Percentiles rank a stretch among this genome's conserved stretches.
Conservation (phyloP, 2,797 vertebrate species). For the Buphagus erythrorhynchus region DNA sequence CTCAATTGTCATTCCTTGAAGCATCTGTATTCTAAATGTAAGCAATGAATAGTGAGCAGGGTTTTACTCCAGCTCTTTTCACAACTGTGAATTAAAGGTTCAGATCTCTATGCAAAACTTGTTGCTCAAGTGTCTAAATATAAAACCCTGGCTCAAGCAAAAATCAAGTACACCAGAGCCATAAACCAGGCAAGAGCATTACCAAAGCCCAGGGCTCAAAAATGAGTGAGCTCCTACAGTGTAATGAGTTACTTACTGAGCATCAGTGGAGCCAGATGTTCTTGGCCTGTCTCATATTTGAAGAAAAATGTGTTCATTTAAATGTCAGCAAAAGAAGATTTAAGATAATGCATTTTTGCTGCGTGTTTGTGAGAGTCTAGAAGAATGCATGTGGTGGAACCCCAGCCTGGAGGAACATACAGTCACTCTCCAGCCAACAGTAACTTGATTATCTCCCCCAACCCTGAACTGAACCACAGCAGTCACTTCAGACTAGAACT, state of each 20-base stretch:
- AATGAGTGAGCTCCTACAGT: neutral
- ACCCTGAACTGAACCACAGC: neutral
- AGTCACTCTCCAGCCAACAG: neutral
- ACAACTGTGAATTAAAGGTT: neutral
- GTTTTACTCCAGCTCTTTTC: neutral
- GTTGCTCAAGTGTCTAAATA: neutral
- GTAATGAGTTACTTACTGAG: constrained; percentile 29
- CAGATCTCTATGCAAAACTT: neutral
- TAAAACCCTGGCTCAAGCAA: neutral
- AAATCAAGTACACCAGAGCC: neutral
- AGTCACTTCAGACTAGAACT: neutral
- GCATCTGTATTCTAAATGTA: neutral
- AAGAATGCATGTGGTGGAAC: constrained; percentile 12
- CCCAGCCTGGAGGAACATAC: neutral
- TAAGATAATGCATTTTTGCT: constrained; percentile 46
- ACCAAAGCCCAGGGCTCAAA: constrained; percentile 9
- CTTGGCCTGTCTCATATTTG: neutral
- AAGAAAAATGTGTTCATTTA: constrained; percentile 38
- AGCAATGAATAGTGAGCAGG: neutral
- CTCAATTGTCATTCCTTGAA: neutral
- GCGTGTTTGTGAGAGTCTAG: neutral
- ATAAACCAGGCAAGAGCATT: neutral
- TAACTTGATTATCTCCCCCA: constrained; percentile 21
- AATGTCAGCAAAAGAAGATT: constrained; percentile 31
- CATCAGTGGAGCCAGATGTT: constrained; percentile 34